Conservation (phyloP, 2,797 vertebrate genomes). For the Pipistrellus pipistrellus region DNA sequence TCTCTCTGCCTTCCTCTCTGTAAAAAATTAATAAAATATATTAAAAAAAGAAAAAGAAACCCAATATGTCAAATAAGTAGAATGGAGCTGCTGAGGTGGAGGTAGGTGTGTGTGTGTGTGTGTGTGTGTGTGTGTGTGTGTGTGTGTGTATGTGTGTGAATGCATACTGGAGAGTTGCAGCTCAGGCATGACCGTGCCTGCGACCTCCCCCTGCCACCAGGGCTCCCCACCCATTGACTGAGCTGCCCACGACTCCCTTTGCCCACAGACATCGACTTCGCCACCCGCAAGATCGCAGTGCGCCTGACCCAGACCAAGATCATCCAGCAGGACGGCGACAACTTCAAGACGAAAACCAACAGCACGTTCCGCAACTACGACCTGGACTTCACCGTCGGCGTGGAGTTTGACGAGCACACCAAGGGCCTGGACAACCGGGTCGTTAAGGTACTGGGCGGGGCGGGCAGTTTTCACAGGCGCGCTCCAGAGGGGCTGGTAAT, state of each 20-base stretch:
- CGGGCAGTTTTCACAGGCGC: neutral
- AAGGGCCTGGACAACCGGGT: constrained; percentile 93
- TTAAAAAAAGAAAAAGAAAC: neutral
- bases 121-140: neutral
- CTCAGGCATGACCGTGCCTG: neutral
- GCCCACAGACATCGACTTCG: constrained; percentile 94
- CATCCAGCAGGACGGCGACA: constrained; percentile 92
- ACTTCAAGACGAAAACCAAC: constrained; percentile 93
- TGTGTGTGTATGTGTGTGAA: rapidly evolving
- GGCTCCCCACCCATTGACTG: neutral
- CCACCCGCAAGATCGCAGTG: constrained; percentile 94
- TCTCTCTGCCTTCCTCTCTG: too few relatives aligned
- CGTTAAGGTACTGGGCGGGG: constrained; percentile 89
- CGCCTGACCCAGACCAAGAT: constrained; percentile 94
- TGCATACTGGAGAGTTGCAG: neutral
- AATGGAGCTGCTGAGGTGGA: neutral
- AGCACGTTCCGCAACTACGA: constrained; percentile 96
- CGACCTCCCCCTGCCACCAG: neutral
- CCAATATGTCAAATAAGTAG: neutral
- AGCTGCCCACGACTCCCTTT: constrained; percentile 49
- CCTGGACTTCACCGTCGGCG: constrained; percentile 92
- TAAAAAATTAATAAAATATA: too few relatives aligned
- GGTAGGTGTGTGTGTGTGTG: neutral
- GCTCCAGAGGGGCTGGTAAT: neutral
- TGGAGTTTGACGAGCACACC: constrained; percentile 94